Evolutionary conservation across 2,797 vertebrate species (phyloP).

Genomic region (Cyprinodon diabolis): DNA sequence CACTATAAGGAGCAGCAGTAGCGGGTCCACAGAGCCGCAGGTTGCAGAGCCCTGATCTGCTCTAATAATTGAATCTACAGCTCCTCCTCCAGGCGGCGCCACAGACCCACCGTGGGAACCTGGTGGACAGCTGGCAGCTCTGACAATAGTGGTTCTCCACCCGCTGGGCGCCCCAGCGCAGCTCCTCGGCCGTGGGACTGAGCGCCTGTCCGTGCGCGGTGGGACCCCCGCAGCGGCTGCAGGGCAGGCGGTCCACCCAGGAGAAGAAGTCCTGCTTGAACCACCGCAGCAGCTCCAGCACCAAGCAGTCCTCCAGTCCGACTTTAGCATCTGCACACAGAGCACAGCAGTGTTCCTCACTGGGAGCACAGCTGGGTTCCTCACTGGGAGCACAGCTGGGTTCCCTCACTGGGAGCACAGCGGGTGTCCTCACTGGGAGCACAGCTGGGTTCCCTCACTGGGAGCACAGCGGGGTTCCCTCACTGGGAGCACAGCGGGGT

Average conservation of each 20-base stretch:
- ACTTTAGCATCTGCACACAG: constrained; percentile 79
- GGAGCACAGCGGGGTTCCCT: too few relatives aligned
- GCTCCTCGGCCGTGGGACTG: constrained; percentile 83
- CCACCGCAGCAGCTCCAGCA: constrained; percentile 93
- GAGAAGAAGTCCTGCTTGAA: constrained; percentile 94
- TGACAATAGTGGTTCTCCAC: constrained; percentile 94
- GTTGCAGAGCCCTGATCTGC: too few relatives aligned
- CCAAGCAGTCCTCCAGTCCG: constrained; percentile 88
- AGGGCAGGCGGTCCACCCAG: constrained; percentile 91
- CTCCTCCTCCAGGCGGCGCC: neutral
- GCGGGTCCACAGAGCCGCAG: too few relatives aligned
- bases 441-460: too few relatives aligned
- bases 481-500: too few relatives aligned
- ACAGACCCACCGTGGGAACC: constrained; percentile 88
- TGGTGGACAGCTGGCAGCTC: constrained; percentile 83
- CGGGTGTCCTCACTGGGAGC: too few relatives aligned
- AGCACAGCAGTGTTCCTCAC: neutral
- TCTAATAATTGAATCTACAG: too few relatives aligned
- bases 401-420: too few relatives aligned
- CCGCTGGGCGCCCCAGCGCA: constrained; percentile 85
- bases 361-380: too few relatives aligned
- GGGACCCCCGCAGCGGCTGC: constrained; percentile 84
- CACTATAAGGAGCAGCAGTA: too few relatives aligned
- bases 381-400: too few relatives aligned
- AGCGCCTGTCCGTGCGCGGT: constrained; percentile 80